A percentile compares a stretch with the other conserved stretches of the same genome.
phyloP scores from a whole-genome alignment of 92 coral and sea anemone genomes.

The Virgularia gustaviana region DNA sequence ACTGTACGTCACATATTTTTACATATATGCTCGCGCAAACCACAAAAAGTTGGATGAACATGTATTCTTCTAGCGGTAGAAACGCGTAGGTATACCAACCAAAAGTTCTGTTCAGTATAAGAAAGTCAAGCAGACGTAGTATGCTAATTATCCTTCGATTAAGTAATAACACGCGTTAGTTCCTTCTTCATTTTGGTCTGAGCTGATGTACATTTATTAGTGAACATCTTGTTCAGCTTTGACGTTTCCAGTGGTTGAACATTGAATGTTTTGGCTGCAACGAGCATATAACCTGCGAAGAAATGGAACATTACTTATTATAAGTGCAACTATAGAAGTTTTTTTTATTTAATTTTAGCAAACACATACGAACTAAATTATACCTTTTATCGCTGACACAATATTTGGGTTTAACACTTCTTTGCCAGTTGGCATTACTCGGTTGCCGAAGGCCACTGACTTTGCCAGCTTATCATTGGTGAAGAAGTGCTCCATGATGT shows the following conservation, averaged over 20 bases:
- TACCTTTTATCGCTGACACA: conserved; percentile 18
- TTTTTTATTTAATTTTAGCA: background rate
- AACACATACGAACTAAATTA: background rate
- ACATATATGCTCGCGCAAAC: too few relatives aligned
- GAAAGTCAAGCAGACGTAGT: too few relatives aligned
- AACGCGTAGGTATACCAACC: too few relatives aligned
- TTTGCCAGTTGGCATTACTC: conserved; percentile 9
- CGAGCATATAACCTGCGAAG: background rate
- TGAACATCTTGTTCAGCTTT: conserved; percentile 3
- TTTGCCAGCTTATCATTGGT: conserved; percentile 34
- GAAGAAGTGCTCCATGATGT: conserved; percentile 15
- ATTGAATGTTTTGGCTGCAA: conserved; percentile 1
- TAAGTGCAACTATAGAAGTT: background rate
- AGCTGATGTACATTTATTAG: background rate
- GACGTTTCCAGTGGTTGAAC: background rate
- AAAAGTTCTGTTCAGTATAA: too few relatives aligned
- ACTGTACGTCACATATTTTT: too few relatives aligned
- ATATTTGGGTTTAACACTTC: conserved; percentile 29
- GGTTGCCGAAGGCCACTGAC: conserved; percentile 38
- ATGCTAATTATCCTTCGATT: background rate
- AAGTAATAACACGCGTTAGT: background rate
- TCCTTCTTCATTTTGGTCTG: background rate
- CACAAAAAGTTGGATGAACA: too few relatives aligned
- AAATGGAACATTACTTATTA: background rate
- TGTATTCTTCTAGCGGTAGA: too few relatives aligned